phyloP scores from a whole-genome alignment of 2,113 vertebrate species.

The Chascanopsetta lugubris region DNA sequence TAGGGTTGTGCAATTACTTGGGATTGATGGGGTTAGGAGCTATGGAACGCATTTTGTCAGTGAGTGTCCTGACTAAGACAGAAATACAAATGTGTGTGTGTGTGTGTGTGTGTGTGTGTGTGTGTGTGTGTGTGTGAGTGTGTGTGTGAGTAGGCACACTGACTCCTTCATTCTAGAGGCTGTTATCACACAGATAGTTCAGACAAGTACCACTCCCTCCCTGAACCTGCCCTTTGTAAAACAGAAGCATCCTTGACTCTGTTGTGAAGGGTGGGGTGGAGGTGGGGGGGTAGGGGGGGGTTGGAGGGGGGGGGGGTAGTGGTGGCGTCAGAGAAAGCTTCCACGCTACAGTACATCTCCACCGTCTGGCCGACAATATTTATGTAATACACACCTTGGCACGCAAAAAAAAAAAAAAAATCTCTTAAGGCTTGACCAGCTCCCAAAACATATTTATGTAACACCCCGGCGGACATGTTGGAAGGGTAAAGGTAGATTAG shows the following conservation, averaged over 20 bases:
- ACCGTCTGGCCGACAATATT: constrained; percentile 67
- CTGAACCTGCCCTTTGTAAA: constrained; percentile 66
- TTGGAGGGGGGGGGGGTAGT: not conserved
- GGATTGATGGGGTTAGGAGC: too few species aligned
- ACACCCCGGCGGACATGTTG: constrained; percentile 62
- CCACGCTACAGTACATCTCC: constrained; percentile 55
- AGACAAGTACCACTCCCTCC: constrained; percentile 65
- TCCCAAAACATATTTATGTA: constrained; percentile 73
- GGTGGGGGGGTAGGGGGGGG: not conserved
- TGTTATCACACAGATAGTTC: constrained; percentile 65
- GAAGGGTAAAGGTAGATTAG: constrained; percentile 72
- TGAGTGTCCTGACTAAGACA: too few species aligned
- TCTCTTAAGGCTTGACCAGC: constrained; percentile 43
- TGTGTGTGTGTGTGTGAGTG: constrained; percentile 4
- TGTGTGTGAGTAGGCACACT: constrained; percentile 42
- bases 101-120: constrained; percentile 13
- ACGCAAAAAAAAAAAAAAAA: constrained; percentile 24
- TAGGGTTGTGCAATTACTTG: too few species aligned
- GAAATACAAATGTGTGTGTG: constrained; percentile 33
- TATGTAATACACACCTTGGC: constrained; percentile 71
- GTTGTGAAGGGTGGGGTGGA: not conserved
- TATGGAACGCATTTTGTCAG: too few species aligned
- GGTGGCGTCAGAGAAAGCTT: not conserved
- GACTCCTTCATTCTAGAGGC: constrained; percentile 63
- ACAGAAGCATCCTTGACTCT: constrained; percentile 73